Base-by-base conservation (phyloP, 2,113 vertebrate genomes). In the Rhineura floridana region DNA sequence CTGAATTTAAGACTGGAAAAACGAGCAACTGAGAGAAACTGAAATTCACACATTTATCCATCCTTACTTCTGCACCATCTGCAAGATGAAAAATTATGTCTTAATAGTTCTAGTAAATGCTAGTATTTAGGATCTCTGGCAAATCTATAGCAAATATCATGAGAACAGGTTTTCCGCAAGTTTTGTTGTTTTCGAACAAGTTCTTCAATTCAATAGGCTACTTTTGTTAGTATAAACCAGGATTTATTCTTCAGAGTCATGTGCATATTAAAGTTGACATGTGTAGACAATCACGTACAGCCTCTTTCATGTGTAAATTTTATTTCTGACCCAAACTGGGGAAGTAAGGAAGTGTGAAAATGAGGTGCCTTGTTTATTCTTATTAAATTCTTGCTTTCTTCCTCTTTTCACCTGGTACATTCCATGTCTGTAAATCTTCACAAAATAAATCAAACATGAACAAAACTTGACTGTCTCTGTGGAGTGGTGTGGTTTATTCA, bases 381-480 rank as follows among this genome's bases (percentile, higher is more conserved):
- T 46, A 1, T 69, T 12, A 70, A 63, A 81, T 39, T 89, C 8
- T 1, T 87, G 21, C 0, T 50, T 90, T 90, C 80, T 87, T 28
- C 28, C 52, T 89, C 12, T 83, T 65, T 12, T 77, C 84, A 8
- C 44, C n/a, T 84, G 1, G 2, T 39, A 72, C 39, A 2, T 82
- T 88, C 92, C 87, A 0, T 11, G 84, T 91, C 83, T 86, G 13
- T 21, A 83, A 59, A 52, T 7, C 2, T 76, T 89, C 17, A 63
- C 48, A 82, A 88, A 91, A 91, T 87, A 91, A 86, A 89, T 90
- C 62, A 92, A 89, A 87, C 19, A 1, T 21, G 67, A 89, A 88
- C 63, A 86, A 79, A 79, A 72, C 88, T 79, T 85, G 33, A 69
- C 87, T 69, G 73, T 78, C 81, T 84, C 62, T 36, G 7, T 69